These are phyloP conservation scores for Hycleus cichorii DNA, from an alignment of 1,140 invertebrate genomes.

Conservation along the genomic window DNA sequence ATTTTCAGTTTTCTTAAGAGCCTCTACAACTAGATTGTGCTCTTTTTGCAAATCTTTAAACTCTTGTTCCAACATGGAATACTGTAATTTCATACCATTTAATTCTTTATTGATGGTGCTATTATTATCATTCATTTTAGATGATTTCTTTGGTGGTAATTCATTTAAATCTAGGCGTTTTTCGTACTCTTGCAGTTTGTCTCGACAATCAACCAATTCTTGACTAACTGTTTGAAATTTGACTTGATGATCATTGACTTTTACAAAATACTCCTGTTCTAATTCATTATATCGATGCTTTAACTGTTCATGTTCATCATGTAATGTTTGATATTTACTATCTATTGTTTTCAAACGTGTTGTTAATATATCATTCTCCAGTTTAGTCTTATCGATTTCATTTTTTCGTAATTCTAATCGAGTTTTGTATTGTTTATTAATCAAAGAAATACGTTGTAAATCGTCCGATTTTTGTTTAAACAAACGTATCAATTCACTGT, in stretches of 20 bases:
- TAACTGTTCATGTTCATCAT: not conserved
- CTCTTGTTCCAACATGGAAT: not conserved
- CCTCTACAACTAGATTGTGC: too few relatives aligned
- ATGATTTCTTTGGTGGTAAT: not conserved
- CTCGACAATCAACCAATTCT: constrained; percentile 3
- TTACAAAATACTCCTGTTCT: not conserved
- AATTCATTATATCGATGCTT: not conserved
- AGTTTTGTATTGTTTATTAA: constrained; percentile 2
- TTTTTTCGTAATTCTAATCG: constrained; percentile 4
- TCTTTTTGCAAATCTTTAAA: not conserved
- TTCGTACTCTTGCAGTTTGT: not conserved
- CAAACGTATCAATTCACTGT: constrained; percentile 1
- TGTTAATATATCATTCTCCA: constrained; percentile 4
- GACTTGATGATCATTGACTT: not conserved
- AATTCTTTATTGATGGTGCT: not conserved
- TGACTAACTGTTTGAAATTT: constrained; percentile 8
- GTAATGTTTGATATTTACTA: not conserved
- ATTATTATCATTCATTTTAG: not conserved
- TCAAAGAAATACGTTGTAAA: constrained; percentile 1
- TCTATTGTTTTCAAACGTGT: not conserved
- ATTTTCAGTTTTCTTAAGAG: too few relatives aligned
- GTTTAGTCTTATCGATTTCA: constrained; percentile 6
- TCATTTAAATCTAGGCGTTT: not conserved
- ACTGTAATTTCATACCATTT: not conserved
- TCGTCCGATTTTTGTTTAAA: not conserved